Evolutionary conservation across 2,888 invertebrate genomes (phyloP).

Genomic region (Anodontia alba): DNA sequence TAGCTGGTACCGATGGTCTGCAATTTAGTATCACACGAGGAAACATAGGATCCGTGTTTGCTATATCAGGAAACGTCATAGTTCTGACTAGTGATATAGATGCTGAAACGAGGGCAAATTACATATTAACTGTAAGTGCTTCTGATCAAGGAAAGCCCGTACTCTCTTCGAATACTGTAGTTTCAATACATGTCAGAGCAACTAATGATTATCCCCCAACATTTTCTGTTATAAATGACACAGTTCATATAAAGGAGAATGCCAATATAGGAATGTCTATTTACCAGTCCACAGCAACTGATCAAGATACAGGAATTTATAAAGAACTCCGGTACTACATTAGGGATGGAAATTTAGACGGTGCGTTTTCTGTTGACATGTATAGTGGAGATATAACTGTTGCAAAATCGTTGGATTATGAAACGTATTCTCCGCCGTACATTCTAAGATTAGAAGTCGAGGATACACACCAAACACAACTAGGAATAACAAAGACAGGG

Average conservation of each 20-base stretch:
- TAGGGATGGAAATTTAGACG: slow-evolving; percentile 35
- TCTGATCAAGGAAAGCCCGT: slow-evolving; percentile 70
- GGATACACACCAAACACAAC: slow-evolving; percentile 56
- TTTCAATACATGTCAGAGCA: slow-evolving; percentile 66
- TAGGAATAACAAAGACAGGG: slow-evolving; percentile 36
- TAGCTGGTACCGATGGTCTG: slow-evolving; percentile 64
- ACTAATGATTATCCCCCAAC: slow-evolving; percentile 74
- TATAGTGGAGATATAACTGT: slow-evolving; percentile 70
- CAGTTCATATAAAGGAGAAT: slow-evolving; percentile 67
- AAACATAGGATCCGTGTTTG: slow-evolving; percentile 63
- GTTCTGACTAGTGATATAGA: slow-evolving; percentile 65
- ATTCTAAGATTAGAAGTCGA: slow-evolving; percentile 61
- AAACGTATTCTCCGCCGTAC: slow-evolving; percentile 60
- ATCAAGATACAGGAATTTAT: slow-evolving; percentile 69
- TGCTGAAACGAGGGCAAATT: slow-evolving; percentile 67
- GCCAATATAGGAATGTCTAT: slow-evolving; percentile 64
- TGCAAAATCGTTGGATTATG: slow-evolving; percentile 73
- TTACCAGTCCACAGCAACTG: slow-evolving; percentile 65
- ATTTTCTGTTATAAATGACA: slow-evolving; percentile 58
- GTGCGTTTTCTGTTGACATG: slow-evolving; percentile 61
- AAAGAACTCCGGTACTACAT: slow-evolving; percentile 56
- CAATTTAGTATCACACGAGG: slow-evolving; percentile 67
- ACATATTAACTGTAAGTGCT: slow-evolving; percentile 69
- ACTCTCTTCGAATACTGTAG: slow-evolving; percentile 62
- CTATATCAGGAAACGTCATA: slow-evolving; percentile 53